Evolutionary conservation across 2,888 invertebrate genomes (phyloP), one percentile per base, ranked within the genome.

Genomic region (Drosophila cognata): DNA sequence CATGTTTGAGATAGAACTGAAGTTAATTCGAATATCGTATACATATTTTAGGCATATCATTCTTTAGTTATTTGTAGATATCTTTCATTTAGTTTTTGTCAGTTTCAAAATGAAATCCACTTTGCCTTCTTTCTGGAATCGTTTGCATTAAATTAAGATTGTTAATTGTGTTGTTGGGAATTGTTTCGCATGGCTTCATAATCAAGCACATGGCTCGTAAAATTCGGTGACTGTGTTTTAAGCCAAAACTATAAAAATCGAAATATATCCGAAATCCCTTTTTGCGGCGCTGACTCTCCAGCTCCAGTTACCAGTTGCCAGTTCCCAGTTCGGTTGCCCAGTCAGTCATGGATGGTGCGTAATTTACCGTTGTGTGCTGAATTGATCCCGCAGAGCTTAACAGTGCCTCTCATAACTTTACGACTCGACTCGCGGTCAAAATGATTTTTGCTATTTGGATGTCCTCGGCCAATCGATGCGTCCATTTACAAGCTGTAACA

Each of bases 351-450:
- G 52, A 28, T 56, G 52, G 52, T 52, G 65, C 67, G 59, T 82
- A 67, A 82, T 88, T 88, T 80, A 82, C 73, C 77, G 75, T 70
- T 74, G 51, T 68, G 33, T 8, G 64, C 69, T 61, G 55, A 38
- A 75, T 79, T 84, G 87, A 91, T 91, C 82, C 90, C 84, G 81
- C 78, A 80, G 79, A 88, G 90, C 90, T 91, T 91, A 84, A 86
- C 73, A 79, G 77, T 86, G 78, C 77, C 88, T 72, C 80, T 85
- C 84, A 88, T 85, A 83, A 87, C 81, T 84, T 89, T 74, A 73
- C 78, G 79, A 71, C 79, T 71, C 74, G 29, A 21, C 74, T 73
- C 70, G 78, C 77, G 75, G 71, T 80, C 76, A 68, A 80, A 73
- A 74, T 80, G 77, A 80, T 79, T 79, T 62, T 68, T 69, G 69